Evolutionary conservation across 2,797 vertebrate genomes (phyloP), one percentile per base, ranked within the genome.

Genomic region (Florisuga fusca): DNA sequence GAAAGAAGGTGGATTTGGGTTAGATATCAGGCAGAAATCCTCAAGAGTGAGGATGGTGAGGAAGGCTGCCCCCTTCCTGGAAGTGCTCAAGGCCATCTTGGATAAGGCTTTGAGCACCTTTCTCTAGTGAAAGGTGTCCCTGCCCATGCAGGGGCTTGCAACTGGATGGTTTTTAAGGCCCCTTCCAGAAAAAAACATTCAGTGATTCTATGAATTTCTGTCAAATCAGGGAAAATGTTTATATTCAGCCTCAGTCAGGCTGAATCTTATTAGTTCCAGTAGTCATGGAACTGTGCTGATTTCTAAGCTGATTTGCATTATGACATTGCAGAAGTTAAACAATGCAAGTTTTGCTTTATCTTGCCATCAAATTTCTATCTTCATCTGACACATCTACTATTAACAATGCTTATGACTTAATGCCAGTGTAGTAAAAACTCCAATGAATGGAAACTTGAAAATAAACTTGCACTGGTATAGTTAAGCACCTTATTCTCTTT

Each of bases 401-500:
- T 55, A 72, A 20, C 22, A 75, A 64, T 64, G 12, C 4, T 68
- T 54, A 26, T 51, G 51, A 80, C 7, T 50, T 87, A 72, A 79
- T 55, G 9, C 7, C 6, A 36, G 26, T 75, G 8, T 78, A 75
- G 31, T 45, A 85, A 85, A 63, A 88, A 48, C 11, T 59, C 53
- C 36, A 69, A 0, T 67, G 38, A 89, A 82, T 13, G 9, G 20
- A 53, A 90, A 58, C 6, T 50, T 86, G 16, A 71, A 90, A 71
- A 54, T 19, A 90, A n/a, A 55, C 53, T 81, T 87, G 15, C 31
- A 77, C 23, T 21, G 27, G 21, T 48, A 72, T 50, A 92, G 41
- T 19, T 86, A 95, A 93, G 69, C 12, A 84, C 87, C 38, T 86
- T 84, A 90, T 11, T 94, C 77, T 84, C 67, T 91, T 96, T 96